Evolutionary conservation across 2,113 vertebrate genomes (phyloP), one percentile per base, ranked within the genome.

Genomic region (Hippocampus comes): DNA sequence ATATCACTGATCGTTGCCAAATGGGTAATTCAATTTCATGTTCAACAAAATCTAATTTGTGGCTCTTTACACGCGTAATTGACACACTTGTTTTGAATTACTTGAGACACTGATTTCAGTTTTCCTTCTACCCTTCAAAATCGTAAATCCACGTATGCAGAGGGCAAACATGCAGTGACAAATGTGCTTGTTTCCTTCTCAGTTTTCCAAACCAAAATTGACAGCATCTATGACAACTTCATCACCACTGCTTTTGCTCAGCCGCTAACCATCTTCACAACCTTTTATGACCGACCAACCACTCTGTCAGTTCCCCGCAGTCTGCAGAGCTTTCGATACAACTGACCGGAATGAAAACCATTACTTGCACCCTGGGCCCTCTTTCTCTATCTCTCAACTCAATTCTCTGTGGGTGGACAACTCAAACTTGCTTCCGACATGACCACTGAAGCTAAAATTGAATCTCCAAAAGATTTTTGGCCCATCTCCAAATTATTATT

Each of bases 21-120:
- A 59, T 59, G 56, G 56, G 75, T 89, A 83, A 91, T 90, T 90
- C 60, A 63, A 89, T 92, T 87, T 76, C 38, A 53, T 38, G 51
- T 68, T 75, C 78, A 74, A 71, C 67, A 65, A 73, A 88, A 91
- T 85, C 61, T 43, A 69, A 92, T 91, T 88, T 83, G 82, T 51
- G 67, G 66, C 81, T 70, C 11, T 5, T 23, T 59, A 15, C 10
- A 27, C 12, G 2, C 12, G 5, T 25, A 59, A 59, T 27, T 59
- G 56, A 59, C 15, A 25, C 4, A 12, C 56, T 15, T 59, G 27
- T 77, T 76, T 43, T 76, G 64, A 80, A 48, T n/a, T 53, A 78
- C 56, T 60, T 17, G 65, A 70, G 48, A 59, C 66, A 73, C 72
- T 72, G 2, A 68, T 53, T 76, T 71, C 27, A 59, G 18, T 65